Base-by-base conservation (phyloP, 1,140 invertebrate genomes). In the Monomorium pharaonis region DNA sequence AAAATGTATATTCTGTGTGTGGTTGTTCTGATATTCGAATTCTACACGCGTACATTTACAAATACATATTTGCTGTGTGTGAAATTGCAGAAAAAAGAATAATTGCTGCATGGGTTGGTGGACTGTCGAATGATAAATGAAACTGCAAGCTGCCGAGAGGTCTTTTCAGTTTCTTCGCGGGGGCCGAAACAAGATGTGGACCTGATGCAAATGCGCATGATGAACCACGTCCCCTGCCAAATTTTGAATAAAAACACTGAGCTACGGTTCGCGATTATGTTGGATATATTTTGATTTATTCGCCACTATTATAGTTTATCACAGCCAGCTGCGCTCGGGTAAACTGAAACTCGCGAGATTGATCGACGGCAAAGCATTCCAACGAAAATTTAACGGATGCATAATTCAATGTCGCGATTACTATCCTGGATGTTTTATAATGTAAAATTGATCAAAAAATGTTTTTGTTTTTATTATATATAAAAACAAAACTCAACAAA, bases 251-350 rank as follows among this genome's bases (percentile, higher is more conserved):
- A 77, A 77, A 77, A 49, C n/a, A 44, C 42, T 63, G 60, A 77
- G 42, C 27, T 49, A 49, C 27, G 37, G 18, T 37, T 44, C 24
- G 16, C 54, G 42, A 63, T 77, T 77, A 77, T 63, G 27, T 18
- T n/a, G 58, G 75, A 42, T 27, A 18, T 49, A 27, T 77, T 77
- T 77, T 63, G 75, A 77, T 77, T 77, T 77, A 77, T 77, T 63
- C 42, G 3, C 18, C 42, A n/a, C 18, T 42, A 42, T 77, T 77
- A 63, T 63, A 77, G 75, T 77, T 77, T 77, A 77, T 77, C 58
- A 18, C 58, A 27, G 14, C 58, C 58, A 77, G 75, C 75, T 77
- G 58, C 27, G 75, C n/a, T 44, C 42, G 24, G 12, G 16, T 60
- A 60, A 60, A 21, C 37, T 24, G 42, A 42, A 10, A 33, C 33